phyloP scores from a whole-genome alignment of 2,888 invertebrate species.

The Eupithecia subumbrata region DNA sequence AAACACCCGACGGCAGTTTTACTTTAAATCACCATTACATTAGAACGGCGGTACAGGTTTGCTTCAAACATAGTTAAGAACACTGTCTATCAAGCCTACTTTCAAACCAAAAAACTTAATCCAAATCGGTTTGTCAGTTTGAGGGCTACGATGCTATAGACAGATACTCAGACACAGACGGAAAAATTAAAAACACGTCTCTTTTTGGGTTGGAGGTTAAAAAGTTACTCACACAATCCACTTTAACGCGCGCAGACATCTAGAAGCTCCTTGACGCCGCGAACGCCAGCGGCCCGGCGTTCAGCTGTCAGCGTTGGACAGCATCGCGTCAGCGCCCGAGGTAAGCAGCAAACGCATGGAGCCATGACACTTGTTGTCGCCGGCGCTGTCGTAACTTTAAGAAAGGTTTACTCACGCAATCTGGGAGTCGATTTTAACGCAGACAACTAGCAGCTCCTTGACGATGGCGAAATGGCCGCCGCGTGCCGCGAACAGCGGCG shows the following conservation, averaged over 20 bases:
- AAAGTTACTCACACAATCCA: constrained; percentile 87
- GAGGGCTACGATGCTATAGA: neutral
- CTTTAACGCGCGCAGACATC: constrained; percentile 92
- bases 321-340: constrained; percentile 93
- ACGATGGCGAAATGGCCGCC: constrained; percentile 94
- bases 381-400: neutral
- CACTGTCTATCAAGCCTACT: neutral
- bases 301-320: constrained; percentile 97
- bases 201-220: neutral
- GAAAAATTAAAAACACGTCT: neutral
- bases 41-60: neutral
- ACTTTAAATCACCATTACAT: neutral
- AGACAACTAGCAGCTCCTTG: constrained; percentile 91
- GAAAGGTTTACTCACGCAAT: constrained; percentile 87
- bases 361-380: no score
- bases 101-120: neutral
- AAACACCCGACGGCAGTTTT: neutral
- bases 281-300: constrained; percentile 92
- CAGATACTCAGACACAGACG: neutral
- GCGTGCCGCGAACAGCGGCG: constrained; percentile 95
- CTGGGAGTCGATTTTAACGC: constrained; percentile 92
- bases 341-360: no score
- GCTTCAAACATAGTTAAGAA: neutral
- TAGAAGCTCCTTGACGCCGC: constrained; percentile 94
- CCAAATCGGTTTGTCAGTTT: neutral